Base-by-base conservation (phyloP, 2,888 invertebrate genomes). In the Torymus texanus region DNA sequence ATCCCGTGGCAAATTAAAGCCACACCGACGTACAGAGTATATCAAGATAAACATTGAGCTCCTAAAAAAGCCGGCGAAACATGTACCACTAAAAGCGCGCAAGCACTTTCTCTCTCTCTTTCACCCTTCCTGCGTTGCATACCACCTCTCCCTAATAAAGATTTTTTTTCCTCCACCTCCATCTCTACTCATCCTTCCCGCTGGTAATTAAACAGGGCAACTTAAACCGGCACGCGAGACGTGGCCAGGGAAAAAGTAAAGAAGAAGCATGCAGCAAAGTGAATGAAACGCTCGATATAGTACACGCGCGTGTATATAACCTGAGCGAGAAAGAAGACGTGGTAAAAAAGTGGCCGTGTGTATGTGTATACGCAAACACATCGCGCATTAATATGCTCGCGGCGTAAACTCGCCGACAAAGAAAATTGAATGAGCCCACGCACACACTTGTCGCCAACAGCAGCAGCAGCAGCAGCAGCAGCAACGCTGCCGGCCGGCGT, bases 391-490 rank as follows among this genome's bases (percentile, higher is more conserved):
- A 88, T 87, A 87, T 88, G 86, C 85, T 79, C 77, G 81, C 83
- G 84, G 83, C 85, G 84, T 84, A 85, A 87, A 87, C 86, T 86
- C 84, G 82, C 83, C 86, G 83, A 86, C 86, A 87, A 87, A 86
- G 85, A 87, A 88, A 87, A 88, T 88, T 88, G 85, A 88, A 88
- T 86, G 86, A 85, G 84, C 80, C 80, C 79, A 21, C 4, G 53
- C 65, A 18, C 53, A 56, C n/a, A 51, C 71, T 71, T 71, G 61
- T 59, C 41, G 16, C 70, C 4, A 5, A 29, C 29, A 8, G 41
- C 41, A 41, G 41, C 41, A 41, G 8, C 8, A 21, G 21, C 4
- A 5, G 5, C 41, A 41, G 41, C 41, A 41, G 8, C 8, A 21
- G 21, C 4, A 5, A 4, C 21, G 21, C 21, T 21, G 8, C 8